Base-by-base conservation (phyloP, 2,888 invertebrate species). In the Griposia aprilina region DNA sequence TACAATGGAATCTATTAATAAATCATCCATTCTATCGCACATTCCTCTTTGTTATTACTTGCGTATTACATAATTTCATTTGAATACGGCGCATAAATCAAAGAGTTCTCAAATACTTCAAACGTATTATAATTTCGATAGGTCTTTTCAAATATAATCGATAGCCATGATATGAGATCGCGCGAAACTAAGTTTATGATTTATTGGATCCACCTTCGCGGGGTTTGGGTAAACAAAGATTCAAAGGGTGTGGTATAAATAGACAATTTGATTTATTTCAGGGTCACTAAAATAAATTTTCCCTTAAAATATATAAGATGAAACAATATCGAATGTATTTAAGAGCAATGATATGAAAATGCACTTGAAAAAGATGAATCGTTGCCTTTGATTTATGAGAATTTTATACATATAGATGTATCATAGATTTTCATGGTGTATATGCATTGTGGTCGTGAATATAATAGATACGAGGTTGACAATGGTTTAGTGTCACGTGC, bases 161-260 rank as follows among this genome's bases (percentile, higher is more conserved):
- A 91, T 92, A 90, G 83, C 77, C 83, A 79, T 90, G 89, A 91
- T 91, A 91, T 87, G 90, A 88, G 87, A 87, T 87, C 86, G 89
- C 81, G 84, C 60, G 82, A 87, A 92, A 91, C 91, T 89, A 91
- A 90, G 89, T 91, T 91, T 89, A 90, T 92, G 92, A 93, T 93
- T 92, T 92, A 93, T 92, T 88, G 88, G 86, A 84, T 81, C 86
- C 84, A 91, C 90, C 89, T 91, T 88, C 79, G 82, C 82, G 79
- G 81, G 83, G 78, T 86, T 86, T 79, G 76, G 82, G 90, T 88
- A 91, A 90, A 92, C 90, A 90, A 87, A 89, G 85, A 88, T 88
- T 84, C 84, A 84, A 86, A 83, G 83, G 83, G 76, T 83, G 23
- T 69, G 66, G 74, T 84, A 82, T 79, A 84, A 84, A 84, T 84